Percentiles rank a stretch among this genome's conserved stretches.
Conservation (phyloP, 2,888 invertebrate genomes). For the Augiades crinisus region DNA sequence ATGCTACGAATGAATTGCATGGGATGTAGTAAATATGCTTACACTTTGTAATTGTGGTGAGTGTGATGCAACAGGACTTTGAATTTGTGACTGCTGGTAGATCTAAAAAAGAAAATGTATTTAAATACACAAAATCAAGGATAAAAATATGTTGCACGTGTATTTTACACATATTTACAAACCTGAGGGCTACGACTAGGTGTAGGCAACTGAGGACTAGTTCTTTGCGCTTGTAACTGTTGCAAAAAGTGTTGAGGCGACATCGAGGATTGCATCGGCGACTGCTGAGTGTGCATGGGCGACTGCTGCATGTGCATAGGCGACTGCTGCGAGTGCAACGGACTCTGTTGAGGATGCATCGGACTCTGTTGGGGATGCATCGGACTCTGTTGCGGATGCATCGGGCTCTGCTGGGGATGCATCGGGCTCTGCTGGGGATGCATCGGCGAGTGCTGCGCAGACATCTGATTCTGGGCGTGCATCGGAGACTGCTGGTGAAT, state of each 20-base stretch:
- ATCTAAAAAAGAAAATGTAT: constrained; percentile 52
- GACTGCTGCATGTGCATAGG: constrained; percentile 60
- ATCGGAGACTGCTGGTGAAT: constrained; percentile 44
- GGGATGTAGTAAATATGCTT: constrained; percentile 34
- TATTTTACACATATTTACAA: constrained; percentile 8
- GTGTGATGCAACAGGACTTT: constrained; percentile 73
- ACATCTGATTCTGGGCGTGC: constrained; percentile 36
- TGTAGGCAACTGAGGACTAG: constrained; percentile 71
- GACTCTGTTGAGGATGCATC: constrained; percentile 59
- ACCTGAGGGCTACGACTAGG: constrained; percentile 77
- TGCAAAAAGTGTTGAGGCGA: constrained; percentile 50
- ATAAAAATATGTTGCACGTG: neutral
- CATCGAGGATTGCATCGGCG: constrained; percentile 49
- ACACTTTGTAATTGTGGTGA: constrained; percentile 75
- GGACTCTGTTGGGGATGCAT: constrained; percentile 58
- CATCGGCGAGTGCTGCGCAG: constrained; percentile 53
- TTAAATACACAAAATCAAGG: neutral
- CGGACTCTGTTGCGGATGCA: constrained; percentile 57
- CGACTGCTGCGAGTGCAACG: constrained; percentile 51
- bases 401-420: constrained; percentile 54
- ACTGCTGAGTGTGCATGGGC: constrained; percentile 51
- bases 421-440: constrained; percentile 58
- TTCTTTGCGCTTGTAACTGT: constrained; percentile 69
- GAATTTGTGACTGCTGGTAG: constrained; percentile 75
- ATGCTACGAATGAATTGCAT: neutral